Percentiles rank a stretch among this genome's conserved stretches.
Evolutionary conservation across 1,140 invertebrate genomes (phyloP).

Genomic region (Calliopsis andreniformis): DNA sequence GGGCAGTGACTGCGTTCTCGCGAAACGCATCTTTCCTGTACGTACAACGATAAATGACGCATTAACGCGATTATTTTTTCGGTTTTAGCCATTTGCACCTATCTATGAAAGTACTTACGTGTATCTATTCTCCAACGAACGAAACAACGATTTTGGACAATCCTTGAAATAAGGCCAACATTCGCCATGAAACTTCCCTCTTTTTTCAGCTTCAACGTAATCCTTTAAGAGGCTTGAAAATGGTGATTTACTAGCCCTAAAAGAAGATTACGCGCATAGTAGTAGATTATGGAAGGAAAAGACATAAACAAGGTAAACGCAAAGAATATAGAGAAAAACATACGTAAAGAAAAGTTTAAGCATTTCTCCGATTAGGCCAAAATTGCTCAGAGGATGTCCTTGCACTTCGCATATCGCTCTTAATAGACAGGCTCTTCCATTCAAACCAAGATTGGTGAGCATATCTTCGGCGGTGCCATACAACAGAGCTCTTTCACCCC

Average conservation of each 20-base stretch:
- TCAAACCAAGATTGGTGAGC: slow-evolving; percentile 88
- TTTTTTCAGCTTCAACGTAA: slow-evolving; percentile 89
- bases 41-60: background rate
- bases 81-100: too few relatives aligned
- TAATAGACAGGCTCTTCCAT: slow-evolving; percentile 90
- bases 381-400: slow-evolving; percentile 88
- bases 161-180: slow-evolving; percentile 92
- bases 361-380: slow-evolving; percentile 90
- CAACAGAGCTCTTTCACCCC: slow-evolving; percentile 89
- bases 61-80: too few relatives aligned
- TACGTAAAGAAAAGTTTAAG: slow-evolving; percentile 91
- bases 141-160: slow-evolving; percentile 91
- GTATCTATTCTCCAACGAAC: slow-evolving; percentile 85
- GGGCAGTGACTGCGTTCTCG: background rate
- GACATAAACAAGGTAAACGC: background rate
- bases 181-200: slow-evolving; percentile 88
- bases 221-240: slow-evolving; percentile 87
- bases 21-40: slow-evolving; percentile 63
- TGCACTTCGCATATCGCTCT: slow-evolving; percentile 93
- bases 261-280: too few relatives aligned
- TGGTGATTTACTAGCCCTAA: slow-evolving; percentile 90
- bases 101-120: slow-evolving; percentile 80
- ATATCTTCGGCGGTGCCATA: slow-evolving; percentile 90
- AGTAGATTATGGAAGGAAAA: slow-evolving; percentile 21
- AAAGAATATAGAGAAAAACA: slow-evolving; percentile 70